Evolutionary conservation across 2,888 invertebrate species (phyloP), one percentile per base, ranked within the genome.

Genomic region (Maniola hyperantus): DNA sequence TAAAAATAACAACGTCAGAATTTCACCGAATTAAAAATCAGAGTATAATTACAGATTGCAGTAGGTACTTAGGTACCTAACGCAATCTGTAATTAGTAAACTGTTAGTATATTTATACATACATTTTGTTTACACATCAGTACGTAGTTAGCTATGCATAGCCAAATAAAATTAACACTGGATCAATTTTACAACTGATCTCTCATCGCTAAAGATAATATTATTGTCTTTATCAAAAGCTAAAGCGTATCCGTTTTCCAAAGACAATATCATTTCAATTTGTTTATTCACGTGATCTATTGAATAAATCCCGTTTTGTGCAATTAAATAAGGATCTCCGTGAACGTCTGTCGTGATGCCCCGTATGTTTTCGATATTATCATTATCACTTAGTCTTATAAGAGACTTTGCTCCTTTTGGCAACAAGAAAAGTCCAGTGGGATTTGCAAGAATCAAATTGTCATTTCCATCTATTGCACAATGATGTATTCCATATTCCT

Each of bases 221-320:
- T 83, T 83, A 71, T 88, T 85, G 71, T 81, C 71, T 69, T 74
- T 81, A 75, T 86, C 85, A 68, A 86, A 87, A 33, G 87, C 84
- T 71, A 87, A 70, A 64, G 82, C 86, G 59, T 80, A 83, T 13
- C 84, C 83, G 69, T 85, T 81, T 63, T 78, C 74, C 11, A 87
- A 59, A 0, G 76, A 33, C 20, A 83, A 69, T 63, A 80, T 70
- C 68, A 78, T 78, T 26, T 71, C 68, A 15, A 83, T 65, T 42
- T 74, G 76, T 64, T 78, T 79, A 46, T 71, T 80, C 57, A 72
- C 70, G 64, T 72, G 74, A 46, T 82, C 74, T 64, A 87, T 75
- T 15, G 71, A 68, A 71, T 85, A 87, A 68, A 88, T 80, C 44
- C 86, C 87, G 72, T 84, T 78, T 44, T 82, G 78, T 1, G 84